A percentile compares a stretch with the other conserved stretches of the same genome.
Evolutionary conservation across 2,888 invertebrate genomes (phyloP).

Genomic region (Chloroclystis v-ata): DNA sequence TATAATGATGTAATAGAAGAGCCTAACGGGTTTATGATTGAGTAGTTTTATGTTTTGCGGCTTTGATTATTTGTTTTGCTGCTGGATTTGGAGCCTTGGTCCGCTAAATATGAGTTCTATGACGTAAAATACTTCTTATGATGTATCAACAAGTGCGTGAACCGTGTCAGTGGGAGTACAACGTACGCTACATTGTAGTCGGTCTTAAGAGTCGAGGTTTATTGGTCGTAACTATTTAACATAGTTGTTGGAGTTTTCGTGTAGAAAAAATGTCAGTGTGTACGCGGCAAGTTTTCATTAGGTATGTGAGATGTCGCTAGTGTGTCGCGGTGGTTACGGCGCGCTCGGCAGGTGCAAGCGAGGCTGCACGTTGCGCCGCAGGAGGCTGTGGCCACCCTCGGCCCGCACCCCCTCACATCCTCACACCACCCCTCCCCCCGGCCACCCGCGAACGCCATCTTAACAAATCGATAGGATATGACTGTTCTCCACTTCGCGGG

Average conservation of each 20-base stretch:
- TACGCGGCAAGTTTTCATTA: constrained; percentile 23
- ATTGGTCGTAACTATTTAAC: too few species aligned
- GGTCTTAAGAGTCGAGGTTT: not conserved
- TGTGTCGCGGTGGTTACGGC: constrained; percentile 58
- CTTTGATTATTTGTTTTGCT: constrained; percentile 4
- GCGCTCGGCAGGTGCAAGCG: constrained; percentile 69
- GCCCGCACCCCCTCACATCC: constrained; percentile 45
- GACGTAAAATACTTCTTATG: constrained; percentile 1
- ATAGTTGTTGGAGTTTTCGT: too few species aligned
- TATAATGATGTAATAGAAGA: constrained; percentile 20
- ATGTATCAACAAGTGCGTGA: constrained; percentile 5
- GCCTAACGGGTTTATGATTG: constrained; percentile 24
- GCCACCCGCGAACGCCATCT: constrained; percentile 71
- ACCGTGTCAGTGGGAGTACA: not conserved
- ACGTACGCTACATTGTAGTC: too few species aligned
- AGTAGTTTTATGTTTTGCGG: constrained; percentile 11
- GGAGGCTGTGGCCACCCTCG: constrained; percentile 65
- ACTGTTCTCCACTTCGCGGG: constrained; percentile 76
- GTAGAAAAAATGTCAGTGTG: constrained; percentile 10
- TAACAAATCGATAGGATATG: constrained; percentile 80
- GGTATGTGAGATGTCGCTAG: constrained; percentile 48
- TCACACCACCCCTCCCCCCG: constrained; percentile 40
- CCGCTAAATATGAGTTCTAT: not conserved
- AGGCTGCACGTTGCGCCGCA: constrained; percentile 70
- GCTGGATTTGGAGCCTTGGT: not conserved